Evolutionary conservation across 1,140 invertebrate genomes (phyloP).

Genomic region (Brachystomella parvula): DNA sequence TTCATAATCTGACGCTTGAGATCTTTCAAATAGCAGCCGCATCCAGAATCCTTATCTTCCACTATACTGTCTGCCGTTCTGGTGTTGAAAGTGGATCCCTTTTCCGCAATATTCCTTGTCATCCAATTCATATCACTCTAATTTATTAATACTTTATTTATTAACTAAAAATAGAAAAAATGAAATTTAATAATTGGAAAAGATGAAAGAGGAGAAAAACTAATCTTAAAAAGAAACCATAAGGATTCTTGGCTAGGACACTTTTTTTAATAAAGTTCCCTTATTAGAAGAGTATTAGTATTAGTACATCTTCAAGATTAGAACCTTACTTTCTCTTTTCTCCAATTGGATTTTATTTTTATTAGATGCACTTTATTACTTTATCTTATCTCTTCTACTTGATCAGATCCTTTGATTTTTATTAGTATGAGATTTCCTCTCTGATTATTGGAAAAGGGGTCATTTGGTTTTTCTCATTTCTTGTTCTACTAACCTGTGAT

Average conservation of each 20-base stretch:
- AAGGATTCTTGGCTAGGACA: background rate
- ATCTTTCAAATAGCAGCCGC: background rate
- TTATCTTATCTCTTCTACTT: background rate
- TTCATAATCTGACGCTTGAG: background rate
- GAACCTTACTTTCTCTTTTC: background rate
- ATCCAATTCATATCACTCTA: background rate
- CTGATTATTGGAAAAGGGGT: background rate
- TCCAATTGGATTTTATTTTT: conserved; percentile 8
- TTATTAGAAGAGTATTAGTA: no score
- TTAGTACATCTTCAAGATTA: no score
- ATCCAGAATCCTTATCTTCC: background rate
- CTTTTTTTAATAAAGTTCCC: no score
- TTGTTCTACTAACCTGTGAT: no score
- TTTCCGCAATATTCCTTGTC: background rate
- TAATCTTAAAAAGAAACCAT: background rate
- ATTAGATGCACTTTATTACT: conserved; percentile 9
- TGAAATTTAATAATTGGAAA: no score
- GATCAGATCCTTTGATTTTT: background rate
- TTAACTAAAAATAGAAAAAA: no score
- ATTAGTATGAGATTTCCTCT: background rate
- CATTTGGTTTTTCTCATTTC: background rate
- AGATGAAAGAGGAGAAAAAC: no score
- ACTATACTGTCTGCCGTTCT: no score
- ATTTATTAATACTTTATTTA: conserved; percentile 3
- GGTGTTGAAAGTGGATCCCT: background rate